Base-by-base conservation (phyloP, 2,797 vertebrate genomes). In the Phyllotis vaccarum region DNA sequence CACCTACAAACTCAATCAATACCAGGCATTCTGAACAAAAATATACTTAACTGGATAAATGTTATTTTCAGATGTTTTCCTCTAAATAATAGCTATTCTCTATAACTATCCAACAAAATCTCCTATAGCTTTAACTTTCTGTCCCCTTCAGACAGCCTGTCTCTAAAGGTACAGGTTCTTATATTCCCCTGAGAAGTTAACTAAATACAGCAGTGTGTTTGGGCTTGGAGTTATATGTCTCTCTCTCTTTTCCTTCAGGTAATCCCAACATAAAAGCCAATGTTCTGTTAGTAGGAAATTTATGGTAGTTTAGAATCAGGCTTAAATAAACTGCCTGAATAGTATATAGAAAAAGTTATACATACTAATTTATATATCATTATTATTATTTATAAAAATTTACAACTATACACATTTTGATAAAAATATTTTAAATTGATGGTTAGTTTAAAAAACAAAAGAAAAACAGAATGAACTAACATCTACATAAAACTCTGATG, bases 11-110 rank as follows among this genome's bases (percentile, higher is more conserved):
- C 58, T 46, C 49, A 91, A 91, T 70, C 90, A 90, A 96, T 16
- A 93, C 60, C 52, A 89, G 83, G 90, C 4, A 94, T 88, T 96
- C 74, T 89, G 43, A 96, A 93, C n/a, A 88, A 82, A 92, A 93
- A 88, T 89, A 72, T 19, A 95, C 80, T 93, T 90, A 93, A 93
- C 68, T 79, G 11, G 86, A 92, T 79, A 81, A 90, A 70, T 14
- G 86, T 81, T 74, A 85, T 89, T 94, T 58, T 88, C 43, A 93
- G 62, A 93, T 75, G 46, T 89, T 87, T n/a, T 78, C 49, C 60
- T 19, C 22, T 81, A 82, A 40, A 78, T 49, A 54, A 72, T 31
- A 76, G 74, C 37, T 19, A 2, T 91, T 89, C 37, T 64, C 74
- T 79, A 56, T 83, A 46, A 93, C 62, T 27, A 79, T 64, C 93